Conservation (phyloP, 1,140 invertebrate species). For the Grapholita molesta region DNA sequence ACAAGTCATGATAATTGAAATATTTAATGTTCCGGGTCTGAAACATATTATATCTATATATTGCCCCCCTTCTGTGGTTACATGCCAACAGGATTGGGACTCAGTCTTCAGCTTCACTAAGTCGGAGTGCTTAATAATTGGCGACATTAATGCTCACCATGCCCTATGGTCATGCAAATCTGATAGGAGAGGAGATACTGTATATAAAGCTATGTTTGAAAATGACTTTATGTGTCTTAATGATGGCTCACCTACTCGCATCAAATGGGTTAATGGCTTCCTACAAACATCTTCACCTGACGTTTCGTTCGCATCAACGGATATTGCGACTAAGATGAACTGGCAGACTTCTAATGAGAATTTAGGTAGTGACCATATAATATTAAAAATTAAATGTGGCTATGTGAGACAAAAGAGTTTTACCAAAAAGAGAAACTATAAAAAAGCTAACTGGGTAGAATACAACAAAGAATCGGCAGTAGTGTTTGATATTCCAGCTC, state of each 20-base stretch:
- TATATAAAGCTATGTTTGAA: background rate
- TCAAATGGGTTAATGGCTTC: background rate
- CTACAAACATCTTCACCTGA: slow-evolving; percentile 11
- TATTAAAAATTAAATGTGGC: background rate
- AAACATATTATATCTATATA: background rate
- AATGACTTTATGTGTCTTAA: background rate
- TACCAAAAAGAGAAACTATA: background rate
- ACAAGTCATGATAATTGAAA: background rate
- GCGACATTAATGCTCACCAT: background rate
- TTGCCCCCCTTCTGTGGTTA: background rate
- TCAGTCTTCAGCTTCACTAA: background rate
- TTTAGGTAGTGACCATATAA: slow-evolving; percentile 14
- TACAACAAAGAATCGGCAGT: slow-evolving; percentile 1
- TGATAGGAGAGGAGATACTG: background rate
- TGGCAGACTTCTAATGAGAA: background rate
- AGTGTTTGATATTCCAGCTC: background rate
- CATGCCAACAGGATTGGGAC: background rate
- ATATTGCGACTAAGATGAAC: background rate
- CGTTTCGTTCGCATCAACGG: background rate
- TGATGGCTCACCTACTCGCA: slow-evolving; percentile 1
- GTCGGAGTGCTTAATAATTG: background rate
- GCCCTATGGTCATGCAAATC: background rate
- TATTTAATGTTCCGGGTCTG: background rate
- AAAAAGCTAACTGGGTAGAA: slow-evolving; percentile 25
- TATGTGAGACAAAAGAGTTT: background rate